Evolutionary conservation across 1,140 invertebrate genomes (phyloP).

Genomic region (Diachasma alloeum): DNA sequence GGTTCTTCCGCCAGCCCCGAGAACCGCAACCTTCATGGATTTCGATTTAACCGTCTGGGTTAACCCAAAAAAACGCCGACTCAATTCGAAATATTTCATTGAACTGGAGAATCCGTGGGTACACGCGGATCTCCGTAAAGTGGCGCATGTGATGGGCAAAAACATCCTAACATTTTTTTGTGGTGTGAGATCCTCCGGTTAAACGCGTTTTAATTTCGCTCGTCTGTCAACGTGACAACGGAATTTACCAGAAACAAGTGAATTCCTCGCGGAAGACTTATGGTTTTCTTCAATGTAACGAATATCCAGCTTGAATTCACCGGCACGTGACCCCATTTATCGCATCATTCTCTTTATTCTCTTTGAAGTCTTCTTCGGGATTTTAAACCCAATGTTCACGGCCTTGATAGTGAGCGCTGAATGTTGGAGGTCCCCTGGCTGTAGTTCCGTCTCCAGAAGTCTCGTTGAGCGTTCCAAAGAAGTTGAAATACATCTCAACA

Average conservation of each 20-base stretch:
- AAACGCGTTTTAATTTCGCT: background rate
- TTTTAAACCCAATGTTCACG: background rate
- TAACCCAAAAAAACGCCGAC: conserved; percentile 17
- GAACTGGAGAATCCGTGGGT: background rate
- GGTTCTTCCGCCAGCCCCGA: conserved; percentile 48
- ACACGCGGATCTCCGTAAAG: background rate
- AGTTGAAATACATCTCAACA: conserved; percentile 8
- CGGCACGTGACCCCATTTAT: background rate
- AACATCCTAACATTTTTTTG: background rate
- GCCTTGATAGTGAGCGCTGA: background rate
- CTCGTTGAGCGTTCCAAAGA: background rate
- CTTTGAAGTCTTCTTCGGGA: background rate
- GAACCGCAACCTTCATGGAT: conserved; percentile 51
- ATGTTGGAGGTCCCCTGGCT: background rate
- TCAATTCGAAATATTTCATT: background rate
- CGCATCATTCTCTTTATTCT: background rate
- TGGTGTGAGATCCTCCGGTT: background rate
- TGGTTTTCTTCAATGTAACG: background rate
- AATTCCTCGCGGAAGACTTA: background rate
- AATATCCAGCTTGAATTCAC: background rate
- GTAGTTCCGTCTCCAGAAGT: background rate
- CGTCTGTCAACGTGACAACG: background rate
- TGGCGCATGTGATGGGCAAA: background rate
- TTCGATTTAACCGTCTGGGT: conserved; percentile 30
- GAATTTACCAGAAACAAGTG: background rate